These are phyloP conservation scores for Troides oblongomaculatus DNA, from an alignment of 2,888 invertebrate genomes.

Conservation along the genomic window DNA sequence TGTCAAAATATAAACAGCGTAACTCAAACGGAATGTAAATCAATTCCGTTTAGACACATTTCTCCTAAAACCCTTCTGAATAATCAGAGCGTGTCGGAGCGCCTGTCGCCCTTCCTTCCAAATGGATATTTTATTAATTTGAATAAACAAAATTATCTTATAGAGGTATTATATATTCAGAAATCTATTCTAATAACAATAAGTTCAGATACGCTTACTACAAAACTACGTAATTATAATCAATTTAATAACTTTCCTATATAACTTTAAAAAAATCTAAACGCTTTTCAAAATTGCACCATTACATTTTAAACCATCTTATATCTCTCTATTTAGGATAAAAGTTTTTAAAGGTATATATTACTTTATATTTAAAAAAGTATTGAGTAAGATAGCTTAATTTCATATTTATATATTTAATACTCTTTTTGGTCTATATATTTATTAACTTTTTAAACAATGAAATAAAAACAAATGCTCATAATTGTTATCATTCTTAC, in stretches of 20 bases:
- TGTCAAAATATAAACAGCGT: background rate
- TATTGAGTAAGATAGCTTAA: too few relatives aligned
- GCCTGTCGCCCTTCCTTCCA: background rate
- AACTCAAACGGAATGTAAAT: constrained; percentile 7
- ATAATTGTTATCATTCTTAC: too few relatives aligned
- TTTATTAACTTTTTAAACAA: too few relatives aligned
- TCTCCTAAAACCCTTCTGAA: background rate
- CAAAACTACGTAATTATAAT: background rate
- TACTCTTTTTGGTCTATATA: too few relatives aligned
- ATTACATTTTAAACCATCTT: too few relatives aligned
- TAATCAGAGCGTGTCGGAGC: constrained; percentile 7
- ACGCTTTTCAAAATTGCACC: too few relatives aligned
- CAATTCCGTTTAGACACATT: constrained; percentile 3
- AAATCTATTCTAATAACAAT: background rate
- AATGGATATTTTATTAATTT: constrained; percentile 7
- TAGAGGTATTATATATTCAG: background rate
- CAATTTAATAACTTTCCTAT: background rate
- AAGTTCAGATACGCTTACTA: background rate
- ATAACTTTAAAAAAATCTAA: too few relatives aligned
- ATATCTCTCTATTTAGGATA: too few relatives aligned
- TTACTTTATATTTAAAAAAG: too few relatives aligned
- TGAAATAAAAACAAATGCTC: too few relatives aligned
- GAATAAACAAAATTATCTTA: background rate
- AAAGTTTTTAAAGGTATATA: too few relatives aligned
- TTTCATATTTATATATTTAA: too few relatives aligned